Base-by-base conservation (phyloP, 2,888 invertebrate genomes). In the Nudaria mundana region DNA sequence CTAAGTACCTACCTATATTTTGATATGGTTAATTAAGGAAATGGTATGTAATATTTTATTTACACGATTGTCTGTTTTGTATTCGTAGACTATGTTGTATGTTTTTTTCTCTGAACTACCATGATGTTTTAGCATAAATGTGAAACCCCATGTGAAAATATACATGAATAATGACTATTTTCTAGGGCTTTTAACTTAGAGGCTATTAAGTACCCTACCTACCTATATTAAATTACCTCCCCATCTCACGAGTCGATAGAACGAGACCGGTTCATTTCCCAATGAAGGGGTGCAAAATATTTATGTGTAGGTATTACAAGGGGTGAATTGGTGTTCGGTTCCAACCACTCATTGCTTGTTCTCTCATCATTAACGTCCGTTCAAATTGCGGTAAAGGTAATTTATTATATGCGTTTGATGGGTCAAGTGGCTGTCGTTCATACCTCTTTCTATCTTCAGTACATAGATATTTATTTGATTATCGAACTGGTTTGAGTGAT, bases 141-240 rank as follows among this genome's bases (percentile, higher is more conserved):
- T n/a, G n/a, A n/a, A n/a, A n/a, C n/a, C n/a, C n/a, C n/a, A n/a
- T n/a, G n/a, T n/a, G n/a, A n/a, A n/a, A n/a, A n/a, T n/a, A n/a
- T n/a, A n/a, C n/a, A n/a, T n/a, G n/a, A n/a, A n/a, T n/a, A n/a
- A n/a, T n/a, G n/a, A n/a, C n/a, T n/a, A n/a, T n/a, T n/a, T n/a
- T 32, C 34, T 34, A 42, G 37, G 40, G 50, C 56, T 48, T 34
- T 16, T n/a, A n/a, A 44, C 18, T 48, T 44, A 32, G 38, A 44
- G 29, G 46, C 51, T 65, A 60, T 60, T 58, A 57, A 63, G 52
- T 58, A n/a, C n/a, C n/a, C n/a, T n/a, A n/a, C n/a, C n/a, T n/a
- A n/a, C n/a, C n/a, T n/a, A 58, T 56, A 66, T 63, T 63, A 48
- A 60, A 66, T 68, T 61, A 70, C 56, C 41, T 41, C 52, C 53